Evolutionary conservation across 2,113 vertebrate species (phyloP).

Genomic region (Leptobrachium leishanense): DNA sequence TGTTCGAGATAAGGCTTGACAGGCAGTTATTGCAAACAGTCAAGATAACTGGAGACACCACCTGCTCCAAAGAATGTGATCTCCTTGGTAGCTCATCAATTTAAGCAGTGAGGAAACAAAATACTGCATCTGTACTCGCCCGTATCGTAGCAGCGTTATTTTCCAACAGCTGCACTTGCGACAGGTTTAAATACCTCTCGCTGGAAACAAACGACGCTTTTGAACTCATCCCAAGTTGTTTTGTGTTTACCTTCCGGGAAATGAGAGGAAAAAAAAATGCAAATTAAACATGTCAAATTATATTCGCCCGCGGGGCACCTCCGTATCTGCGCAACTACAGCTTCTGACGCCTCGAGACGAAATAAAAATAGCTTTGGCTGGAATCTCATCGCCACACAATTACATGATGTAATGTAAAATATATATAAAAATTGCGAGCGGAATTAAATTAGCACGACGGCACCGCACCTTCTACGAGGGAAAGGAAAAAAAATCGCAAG

Average conservation of each 20-base stretch:
- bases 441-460: no score
- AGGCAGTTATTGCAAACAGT: slow-evolving; percentile 52
- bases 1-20: slow-evolving; percentile 46
- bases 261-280: slow-evolving; percentile 7
- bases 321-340: slow-evolving; percentile 1
- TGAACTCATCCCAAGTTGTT: slow-evolving; percentile 50
- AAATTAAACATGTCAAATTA: slow-evolving; percentile 22
- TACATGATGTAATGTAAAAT: not conserved
- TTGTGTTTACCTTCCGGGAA: slow-evolving; percentile 32
- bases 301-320: slow-evolving; percentile 30
- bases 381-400: not conserved
- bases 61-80: slow-evolving; percentile 57
- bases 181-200: slow-evolving; percentile 46
- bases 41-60: slow-evolving; percentile 49
- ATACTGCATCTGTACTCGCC: slow-evolving; percentile 30
- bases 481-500: no score
- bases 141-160: slow-evolving; percentile 47
- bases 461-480: no score
- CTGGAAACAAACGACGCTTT: slow-evolving; percentile 3
- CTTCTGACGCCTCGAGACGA: not conserved
- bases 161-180: slow-evolving; percentile 56
- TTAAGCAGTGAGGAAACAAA: slow-evolving; percentile 48
- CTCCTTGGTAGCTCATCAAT: slow-evolving; percentile 51
- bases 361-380: not conserved
- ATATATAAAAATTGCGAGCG: no score